phyloP scores from a whole-genome alignment of 2,797 vertebrate genomes.

The Falco biarmicus region DNA sequence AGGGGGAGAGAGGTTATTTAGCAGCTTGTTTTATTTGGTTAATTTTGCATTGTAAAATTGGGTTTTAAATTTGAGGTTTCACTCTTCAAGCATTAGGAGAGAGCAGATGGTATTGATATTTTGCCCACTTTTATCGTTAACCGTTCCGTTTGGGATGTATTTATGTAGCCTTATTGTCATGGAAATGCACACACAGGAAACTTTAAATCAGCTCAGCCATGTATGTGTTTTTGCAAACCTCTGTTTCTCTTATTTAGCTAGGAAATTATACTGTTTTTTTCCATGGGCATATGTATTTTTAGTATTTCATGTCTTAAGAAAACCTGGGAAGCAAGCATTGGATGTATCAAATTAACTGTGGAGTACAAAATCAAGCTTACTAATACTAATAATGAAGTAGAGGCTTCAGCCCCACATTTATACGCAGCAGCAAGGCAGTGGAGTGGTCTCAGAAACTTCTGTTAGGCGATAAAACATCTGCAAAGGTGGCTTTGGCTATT shows the following conservation, averaged over 20 bases:
- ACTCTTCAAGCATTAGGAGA: slow-evolving; percentile 3
- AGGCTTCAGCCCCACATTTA: neutral
- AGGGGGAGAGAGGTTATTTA: slow-evolving; percentile 5
- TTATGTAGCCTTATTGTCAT: slow-evolving; percentile 63
- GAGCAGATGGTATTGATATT: slow-evolving; percentile 61
- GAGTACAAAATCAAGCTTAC: neutral
- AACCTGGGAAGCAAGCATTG: neutral
- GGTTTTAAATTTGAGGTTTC: neutral
- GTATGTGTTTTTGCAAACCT: slow-evolving; percentile 23
- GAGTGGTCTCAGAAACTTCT: neutral
- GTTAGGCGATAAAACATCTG: neutral
- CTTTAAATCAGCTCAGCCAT: slow-evolving; percentile 22
- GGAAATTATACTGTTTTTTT: neutral
- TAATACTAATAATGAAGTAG: neutral
- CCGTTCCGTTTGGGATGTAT: slow-evolving; percentile 31
- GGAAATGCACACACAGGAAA: slow-evolving; percentile 46
- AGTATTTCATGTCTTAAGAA: neutral
- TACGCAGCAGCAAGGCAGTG: neutral
- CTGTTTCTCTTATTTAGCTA: slow-evolving; percentile 33
- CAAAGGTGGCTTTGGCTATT: neutral
- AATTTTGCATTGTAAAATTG: slow-evolving; percentile 17
- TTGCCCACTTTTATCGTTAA: slow-evolving; percentile 53
- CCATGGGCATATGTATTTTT: neutral
- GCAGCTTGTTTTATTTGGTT: slow-evolving; percentile 26
- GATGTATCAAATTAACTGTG: neutral